Evolutionary conservation across 2,888 invertebrate species (phyloP), one percentile per base, ranked within the genome.

Genomic region (Deilephila porcellus): DNA sequence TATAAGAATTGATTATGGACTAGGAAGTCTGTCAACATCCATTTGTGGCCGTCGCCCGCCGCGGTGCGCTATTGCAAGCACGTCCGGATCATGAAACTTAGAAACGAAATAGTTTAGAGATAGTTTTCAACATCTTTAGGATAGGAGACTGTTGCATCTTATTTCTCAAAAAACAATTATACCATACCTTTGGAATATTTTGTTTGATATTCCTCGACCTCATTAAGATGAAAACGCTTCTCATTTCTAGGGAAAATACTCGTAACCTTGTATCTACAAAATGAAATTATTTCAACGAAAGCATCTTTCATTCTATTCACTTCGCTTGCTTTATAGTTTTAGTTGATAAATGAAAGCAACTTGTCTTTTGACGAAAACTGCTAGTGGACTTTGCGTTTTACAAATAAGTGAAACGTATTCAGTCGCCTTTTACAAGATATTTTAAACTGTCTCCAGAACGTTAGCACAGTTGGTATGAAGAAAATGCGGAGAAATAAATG

Each of bases 21-120:
- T 80, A 84, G 84, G 84, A 85, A 85, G 83, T 82, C 82, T 82
- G 83, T 84, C 83, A 79, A 77, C 77, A 78, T 81, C 83, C 86
- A 83, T 88, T 87, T 87, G 84, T 82, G 88, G 83, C 81, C 77
- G 80, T 76, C 75, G 73, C 75, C 76, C 74, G 75, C 75, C 74
- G 73, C 74, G 52, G 64, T 72, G 70, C 79, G 78, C 77, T 80
- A 79, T 81, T 79, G 80, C 78, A 76, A 76, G 78, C 83, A 82
- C 81, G 85, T 86, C 80, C 77, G 74, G 67, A 77, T 74, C 78
- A 74, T 76, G 62, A 76, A 75, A 76, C 75, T 81, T 78, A 25
- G 25, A 25, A 25, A 25, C 25, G 73, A 80, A 78, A 75, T 78
- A 78, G 73, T 77, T 80, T 78, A 62, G 72, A 78, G 71, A 75